These are phyloP conservation scores for Pocota personata DNA, from an alignment of 2,888 invertebrate genomes.

Conservation along the genomic window DNA sequence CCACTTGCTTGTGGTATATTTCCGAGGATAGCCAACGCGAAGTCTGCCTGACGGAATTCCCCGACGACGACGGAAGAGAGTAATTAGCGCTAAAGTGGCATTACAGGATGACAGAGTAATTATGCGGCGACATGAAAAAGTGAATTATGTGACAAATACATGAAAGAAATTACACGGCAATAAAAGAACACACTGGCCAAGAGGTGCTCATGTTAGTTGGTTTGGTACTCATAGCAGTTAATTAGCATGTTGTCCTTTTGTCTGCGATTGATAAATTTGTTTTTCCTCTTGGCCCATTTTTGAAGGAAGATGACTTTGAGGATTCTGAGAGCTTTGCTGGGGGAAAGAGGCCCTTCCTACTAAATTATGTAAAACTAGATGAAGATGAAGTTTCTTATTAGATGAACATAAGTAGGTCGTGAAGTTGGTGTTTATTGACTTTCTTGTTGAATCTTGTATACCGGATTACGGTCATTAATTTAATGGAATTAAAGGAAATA, in stretches of 20 bases:
- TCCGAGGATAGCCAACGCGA: neutral
- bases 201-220: slow-evolving; percentile 1
- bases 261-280: slow-evolving; percentile 13
- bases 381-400: neutral
- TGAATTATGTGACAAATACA: slow-evolving; percentile 41
- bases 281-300: neutral
- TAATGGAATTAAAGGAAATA: neutral
- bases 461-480: neutral
- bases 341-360: neutral
- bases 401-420: neutral
- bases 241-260: slow-evolving; percentile 5
- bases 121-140: slow-evolving; percentile 37
- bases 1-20: neutral
- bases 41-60: neutral
- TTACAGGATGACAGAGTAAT: slow-evolving; percentile 31
- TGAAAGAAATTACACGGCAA: slow-evolving; percentile 16
- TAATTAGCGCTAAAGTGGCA: slow-evolving; percentile 51
- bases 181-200: neutral
- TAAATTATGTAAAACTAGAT: neutral
- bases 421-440: slow-evolving; percentile 11
- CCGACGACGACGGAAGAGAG: slow-evolving; percentile 14
- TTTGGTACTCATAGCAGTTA: slow-evolving; percentile 1
- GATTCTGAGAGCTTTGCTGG: neutral
- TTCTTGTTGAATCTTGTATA: neutral
- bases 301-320: neutral